Percentiles rank a stretch among this genome's conserved stretches.
Evolutionary conservation across 2,888 invertebrate genomes (phyloP).

Genomic region (Exephanes ischioxanthus): DNA sequence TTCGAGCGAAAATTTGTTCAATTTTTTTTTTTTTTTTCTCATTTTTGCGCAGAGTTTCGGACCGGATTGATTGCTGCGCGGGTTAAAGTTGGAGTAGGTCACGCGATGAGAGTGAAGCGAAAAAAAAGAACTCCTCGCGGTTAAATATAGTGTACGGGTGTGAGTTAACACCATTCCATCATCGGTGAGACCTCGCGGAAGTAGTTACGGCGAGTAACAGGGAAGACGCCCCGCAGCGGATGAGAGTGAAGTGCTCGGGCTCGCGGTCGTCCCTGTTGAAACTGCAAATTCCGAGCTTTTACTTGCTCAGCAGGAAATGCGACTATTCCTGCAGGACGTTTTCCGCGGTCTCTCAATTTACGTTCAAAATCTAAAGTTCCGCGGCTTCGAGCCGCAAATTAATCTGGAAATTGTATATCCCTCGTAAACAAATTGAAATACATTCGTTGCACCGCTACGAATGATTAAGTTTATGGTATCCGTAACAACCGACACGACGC

Average conservation of each 20-base stretch:
- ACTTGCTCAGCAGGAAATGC: not conserved
- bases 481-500: not conserved
- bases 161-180: slow-evolving; percentile 4
- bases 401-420: not conserved
- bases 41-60: not conserved
- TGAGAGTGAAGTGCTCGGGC: slow-evolving; percentile 12
- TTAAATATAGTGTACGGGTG: slow-evolving; percentile 4
- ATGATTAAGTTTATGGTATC: not conserved
- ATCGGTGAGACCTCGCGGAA: slow-evolving; percentile 16
- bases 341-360: not conserved
- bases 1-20: not conserved
- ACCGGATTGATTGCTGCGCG: not conserved
- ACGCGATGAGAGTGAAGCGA: slow-evolving; percentile 1
- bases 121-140: not conserved
- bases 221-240: slow-evolving; percentile 16
- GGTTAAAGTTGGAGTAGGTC: slow-evolving; percentile 13
- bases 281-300: slow-evolving; percentile 3
- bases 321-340: not conserved
- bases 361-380: not conserved
- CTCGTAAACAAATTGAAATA: not conserved
- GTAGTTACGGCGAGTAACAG: slow-evolving; percentile 27
- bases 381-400: not conserved
- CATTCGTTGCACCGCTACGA: not conserved
- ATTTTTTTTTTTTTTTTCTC: not conserved
- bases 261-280: not conserved